Evolutionary conservation across 2,888 invertebrate species (phyloP).

Genomic region (Brenthis ino): DNA sequence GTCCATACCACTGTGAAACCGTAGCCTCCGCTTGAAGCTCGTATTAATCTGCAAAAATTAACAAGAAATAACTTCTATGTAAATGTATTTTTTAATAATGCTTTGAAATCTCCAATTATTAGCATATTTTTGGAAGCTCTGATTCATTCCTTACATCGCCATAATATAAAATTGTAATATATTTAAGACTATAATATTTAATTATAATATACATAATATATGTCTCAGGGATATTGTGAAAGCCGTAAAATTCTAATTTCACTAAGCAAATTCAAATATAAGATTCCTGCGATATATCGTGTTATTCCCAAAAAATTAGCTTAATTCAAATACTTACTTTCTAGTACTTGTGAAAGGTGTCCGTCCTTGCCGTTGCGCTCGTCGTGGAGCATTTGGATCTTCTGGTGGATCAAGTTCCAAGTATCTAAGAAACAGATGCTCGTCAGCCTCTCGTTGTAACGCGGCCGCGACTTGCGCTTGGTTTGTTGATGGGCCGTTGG

Average conservation of each 20-base stretch:
- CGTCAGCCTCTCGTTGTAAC: constrained; percentile 86
- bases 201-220: no score
- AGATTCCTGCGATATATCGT: no score
- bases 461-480: constrained; percentile 83
- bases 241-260: no score
- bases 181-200: no score
- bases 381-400: constrained; percentile 82
- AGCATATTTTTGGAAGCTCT: background rate
- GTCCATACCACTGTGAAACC: constrained; percentile 96
- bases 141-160: no score
- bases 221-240: no score
- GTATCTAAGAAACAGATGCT: constrained; percentile 88
- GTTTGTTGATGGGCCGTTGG: constrained; percentile 70
- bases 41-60: constrained; percentile 55
- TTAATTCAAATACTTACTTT: constrained; percentile 59
- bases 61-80: no score
- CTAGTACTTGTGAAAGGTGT: constrained; percentile 93
- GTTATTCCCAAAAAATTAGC: no score
- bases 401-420: constrained; percentile 91
- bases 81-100: no score
- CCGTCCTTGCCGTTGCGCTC: constrained; percentile 84
- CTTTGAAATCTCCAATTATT: background rate
- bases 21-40: constrained; percentile 85
- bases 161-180: no score
- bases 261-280: no score